Evolutionary conservation across 2,888 invertebrate genomes (phyloP).

Genomic region (Molorchus minor): DNA sequence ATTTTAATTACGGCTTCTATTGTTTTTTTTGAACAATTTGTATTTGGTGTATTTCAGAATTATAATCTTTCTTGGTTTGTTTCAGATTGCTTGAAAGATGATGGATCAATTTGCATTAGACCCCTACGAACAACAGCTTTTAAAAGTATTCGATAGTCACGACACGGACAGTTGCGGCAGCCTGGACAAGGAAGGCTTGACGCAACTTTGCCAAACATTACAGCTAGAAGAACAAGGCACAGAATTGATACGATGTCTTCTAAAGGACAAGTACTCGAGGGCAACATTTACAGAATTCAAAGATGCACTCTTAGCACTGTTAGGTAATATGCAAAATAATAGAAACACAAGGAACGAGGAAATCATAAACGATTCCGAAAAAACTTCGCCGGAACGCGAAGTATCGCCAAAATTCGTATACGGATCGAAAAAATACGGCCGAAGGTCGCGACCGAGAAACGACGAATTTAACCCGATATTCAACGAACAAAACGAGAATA

Average conservation of each 20-base stretch:
- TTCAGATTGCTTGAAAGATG: slow-evolving; percentile 4
- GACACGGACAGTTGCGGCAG: slow-evolving; percentile 75
- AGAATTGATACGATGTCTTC: slow-evolving; percentile 61
- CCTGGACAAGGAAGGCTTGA: slow-evolving; percentile 73
- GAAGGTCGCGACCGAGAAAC: slow-evolving; percentile 72
- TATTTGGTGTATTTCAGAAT: background rate
- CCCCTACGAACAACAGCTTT: slow-evolving; percentile 84
- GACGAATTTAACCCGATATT: slow-evolving; percentile 55
- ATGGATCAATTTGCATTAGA: slow-evolving; percentile 62
- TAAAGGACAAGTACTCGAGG: slow-evolving; percentile 64
- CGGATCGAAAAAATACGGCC: slow-evolving; percentile 80
- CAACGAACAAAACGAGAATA: slow-evolving; percentile 59
- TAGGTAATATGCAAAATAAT: slow-evolving; percentile 65
- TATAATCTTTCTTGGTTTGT: background rate
- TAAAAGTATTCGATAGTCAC: slow-evolving; percentile 82
- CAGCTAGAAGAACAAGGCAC: slow-evolving; percentile 79
- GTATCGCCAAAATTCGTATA: slow-evolving; percentile 77
- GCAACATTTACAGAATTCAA: slow-evolving; percentile 80
- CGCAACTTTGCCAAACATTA: slow-evolving; percentile 77
- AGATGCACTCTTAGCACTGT: slow-evolving; percentile 75
- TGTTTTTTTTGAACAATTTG: background rate
- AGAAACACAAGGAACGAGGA: slow-evolving; percentile 42
- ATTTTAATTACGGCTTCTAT: background rate
- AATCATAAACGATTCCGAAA: slow-evolving; percentile 53
- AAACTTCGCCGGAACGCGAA: slow-evolving; percentile 71